Base-by-base conservation (phyloP, 2,797 vertebrate species). In the Avahi laniger region DNA sequence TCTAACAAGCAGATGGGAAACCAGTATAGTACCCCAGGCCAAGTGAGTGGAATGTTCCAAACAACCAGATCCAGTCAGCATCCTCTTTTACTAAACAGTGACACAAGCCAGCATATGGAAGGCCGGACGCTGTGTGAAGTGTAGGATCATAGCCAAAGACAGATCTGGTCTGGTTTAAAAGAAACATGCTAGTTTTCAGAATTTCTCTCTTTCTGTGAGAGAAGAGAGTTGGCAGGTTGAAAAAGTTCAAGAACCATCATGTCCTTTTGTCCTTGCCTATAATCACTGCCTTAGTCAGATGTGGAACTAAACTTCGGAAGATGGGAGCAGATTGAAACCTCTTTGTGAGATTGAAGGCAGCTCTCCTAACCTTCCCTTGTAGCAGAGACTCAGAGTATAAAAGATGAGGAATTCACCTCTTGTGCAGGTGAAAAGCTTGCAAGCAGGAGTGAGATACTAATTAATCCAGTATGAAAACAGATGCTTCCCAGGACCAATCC, bases 41-140 rank as follows among this genome's bases (percentile, higher is more conserved):
- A 97, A 97, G 80, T 33, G 38, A 93, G 86, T 89, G 20, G 57
- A 96, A 95, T 96, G 96, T 97, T 98, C 96, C 46, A 94, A 96
- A 96, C 50, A 88, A 88, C 54, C n/a, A 93, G 95, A 95, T 65
- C 79, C 76, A 97, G 79, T 95, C 76, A 87, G 69, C 46, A 92
- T 95, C 54, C 41, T 95, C 76, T 95, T 97, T 91, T 89, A 38
- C 61, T 95, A 89, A 97, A 97, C 93, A 95, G 72, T 96, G 86
- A 97, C 85, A 96, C 67, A 96, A 43, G 14, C n/a, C 46, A 95
- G 46, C 97, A 97, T 97, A 96, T 95, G 97, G 94, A 22, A 92
- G 35, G 48, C 54, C 0, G 83, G 97, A 97, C 93, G 92, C 83
- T 54, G 4, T 87, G 75, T 54, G 81, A 93, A 75, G 46, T 28